phyloP scores from a whole-genome alignment of 2,113 vertebrate species.

The Zosterops hypoxanthus region DNA sequence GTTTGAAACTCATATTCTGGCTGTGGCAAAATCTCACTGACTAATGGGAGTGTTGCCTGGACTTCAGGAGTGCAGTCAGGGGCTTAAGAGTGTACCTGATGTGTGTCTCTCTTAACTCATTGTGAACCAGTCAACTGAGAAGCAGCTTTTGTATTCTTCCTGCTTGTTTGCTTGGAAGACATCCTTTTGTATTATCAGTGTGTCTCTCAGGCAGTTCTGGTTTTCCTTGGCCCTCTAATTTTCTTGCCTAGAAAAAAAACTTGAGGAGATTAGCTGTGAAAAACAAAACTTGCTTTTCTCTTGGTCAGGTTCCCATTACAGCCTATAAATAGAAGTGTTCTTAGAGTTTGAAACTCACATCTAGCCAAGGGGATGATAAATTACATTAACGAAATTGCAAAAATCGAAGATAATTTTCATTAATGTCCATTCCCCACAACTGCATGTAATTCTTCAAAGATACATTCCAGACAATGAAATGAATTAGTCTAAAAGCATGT shows the following conservation, averaged over 20 bases:
- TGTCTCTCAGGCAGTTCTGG: not conserved
- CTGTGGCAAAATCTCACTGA: not conserved
- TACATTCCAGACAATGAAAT: not conserved
- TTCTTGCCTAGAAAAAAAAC: not conserved
- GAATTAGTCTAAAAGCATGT: not conserved
- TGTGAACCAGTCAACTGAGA: not conserved
- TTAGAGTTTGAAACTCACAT: not conserved
- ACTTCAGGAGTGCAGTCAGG: not conserved
- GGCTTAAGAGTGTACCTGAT: not conserved
- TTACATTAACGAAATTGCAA: not conserved
- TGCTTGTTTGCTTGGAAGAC: not conserved
- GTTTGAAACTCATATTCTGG: not conserved
- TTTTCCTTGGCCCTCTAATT: not conserved
- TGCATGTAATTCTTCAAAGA: not conserved
- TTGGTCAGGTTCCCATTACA: not conserved
- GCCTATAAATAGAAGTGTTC: not conserved
- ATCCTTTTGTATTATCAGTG: not conserved
- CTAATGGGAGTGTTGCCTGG: not conserved
- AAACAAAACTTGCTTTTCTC: not conserved
- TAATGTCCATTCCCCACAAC: not conserved
- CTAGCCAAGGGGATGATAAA: not conserved
- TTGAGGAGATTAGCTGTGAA: not conserved
- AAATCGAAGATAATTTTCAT: not conserved
- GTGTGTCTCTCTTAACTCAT: not conserved
- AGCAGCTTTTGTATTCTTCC: not conserved